phyloP scores from a whole-genome alignment of 53 echinoderm and acorn worm species.

The Temnopleurus reevesii region DNA sequence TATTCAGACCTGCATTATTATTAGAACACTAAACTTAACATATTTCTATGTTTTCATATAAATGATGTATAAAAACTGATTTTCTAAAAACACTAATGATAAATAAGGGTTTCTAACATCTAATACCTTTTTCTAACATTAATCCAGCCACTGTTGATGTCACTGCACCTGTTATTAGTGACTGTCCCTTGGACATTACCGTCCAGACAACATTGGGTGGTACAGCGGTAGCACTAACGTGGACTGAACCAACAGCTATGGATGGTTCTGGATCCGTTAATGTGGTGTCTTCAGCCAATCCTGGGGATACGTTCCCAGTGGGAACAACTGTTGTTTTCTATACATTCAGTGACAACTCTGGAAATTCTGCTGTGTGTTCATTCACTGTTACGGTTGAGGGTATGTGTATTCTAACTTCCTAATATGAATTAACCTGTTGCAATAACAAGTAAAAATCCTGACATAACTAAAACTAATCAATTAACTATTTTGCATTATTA shows the following conservation, averaged over 20 bases:
- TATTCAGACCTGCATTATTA: too few relatives aligned
- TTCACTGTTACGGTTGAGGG: constrained; percentile 11
- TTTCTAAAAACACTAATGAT: too few relatives aligned
- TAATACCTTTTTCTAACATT: too few relatives aligned
- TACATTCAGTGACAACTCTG: constrained; percentile 5
- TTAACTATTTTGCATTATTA: too few relatives aligned
- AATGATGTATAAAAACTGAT: too few relatives aligned
- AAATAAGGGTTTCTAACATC: too few relatives aligned
- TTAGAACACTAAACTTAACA: too few relatives aligned
- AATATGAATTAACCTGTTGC: not conserved
- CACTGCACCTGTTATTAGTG: not conserved
- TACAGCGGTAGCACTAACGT: not conserved
- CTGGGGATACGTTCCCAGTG: not conserved
- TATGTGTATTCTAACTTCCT: not conserved
- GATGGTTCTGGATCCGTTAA: constrained; percentile 18
- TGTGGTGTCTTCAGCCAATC: not conserved
- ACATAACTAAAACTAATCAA: too few relatives aligned
- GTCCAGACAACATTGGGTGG: not conserved
- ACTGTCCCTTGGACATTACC: not conserved
- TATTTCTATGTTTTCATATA: too few relatives aligned
- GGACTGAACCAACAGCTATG: constrained; percentile 30
- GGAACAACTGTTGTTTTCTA: not conserved
- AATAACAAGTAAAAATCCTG: too few relatives aligned
- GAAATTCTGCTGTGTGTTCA: not conserved
- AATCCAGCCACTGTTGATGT: constrained; percentile 24